Evolutionary conservation across 2,797 vertebrate species (phyloP), one percentile per base, ranked within the genome.

Genomic region (Molossus molossus): DNA sequence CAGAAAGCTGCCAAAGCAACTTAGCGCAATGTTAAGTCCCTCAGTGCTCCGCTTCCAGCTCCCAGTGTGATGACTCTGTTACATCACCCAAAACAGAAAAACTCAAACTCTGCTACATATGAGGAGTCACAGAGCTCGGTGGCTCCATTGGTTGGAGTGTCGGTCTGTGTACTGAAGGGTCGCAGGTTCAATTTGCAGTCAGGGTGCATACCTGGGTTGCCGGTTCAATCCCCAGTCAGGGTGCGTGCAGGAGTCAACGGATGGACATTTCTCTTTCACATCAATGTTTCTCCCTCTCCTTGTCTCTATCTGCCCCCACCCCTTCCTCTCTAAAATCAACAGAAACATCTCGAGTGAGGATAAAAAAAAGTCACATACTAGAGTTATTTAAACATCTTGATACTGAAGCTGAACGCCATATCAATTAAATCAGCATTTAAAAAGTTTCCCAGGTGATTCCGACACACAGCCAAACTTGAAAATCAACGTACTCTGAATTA

Each of bases 401-500:
- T 53, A 73, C 8, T 29, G 69, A 90, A 45, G 60, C 40, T 62
- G 58, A 10, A 82, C 5, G 76, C 53, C 48, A 21, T 2, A 57
- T 53, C 77, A 92, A 89, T 65, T 88, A 92, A 88, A 70, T 65
- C 23, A 17, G 81, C 57, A 40, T 33, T 70, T 79, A 37, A 1
- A 50, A 83, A 76, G 29, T 77, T 88, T n/a, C 67, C 62, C 23
- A 81, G 69, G 62, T 64, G 64, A 94, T 48, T 79, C 27, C n/a
- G 58, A 80, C 29, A 69, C 23, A 37, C 4, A 75, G 69, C n/a
- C 73, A 62, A 72, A 29, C 77, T 33, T 73, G 73, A 65, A 29
- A 77, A 94, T 73, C 18, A 50, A 53, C 69, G n/a, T 62, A 79
- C 87, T 91, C 50, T 79, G 85, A 70, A 94, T 77, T 87, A 76